phyloP scores from a whole-genome alignment of 2,797 vertebrate species.

The Australoheros facetus region DNA sequence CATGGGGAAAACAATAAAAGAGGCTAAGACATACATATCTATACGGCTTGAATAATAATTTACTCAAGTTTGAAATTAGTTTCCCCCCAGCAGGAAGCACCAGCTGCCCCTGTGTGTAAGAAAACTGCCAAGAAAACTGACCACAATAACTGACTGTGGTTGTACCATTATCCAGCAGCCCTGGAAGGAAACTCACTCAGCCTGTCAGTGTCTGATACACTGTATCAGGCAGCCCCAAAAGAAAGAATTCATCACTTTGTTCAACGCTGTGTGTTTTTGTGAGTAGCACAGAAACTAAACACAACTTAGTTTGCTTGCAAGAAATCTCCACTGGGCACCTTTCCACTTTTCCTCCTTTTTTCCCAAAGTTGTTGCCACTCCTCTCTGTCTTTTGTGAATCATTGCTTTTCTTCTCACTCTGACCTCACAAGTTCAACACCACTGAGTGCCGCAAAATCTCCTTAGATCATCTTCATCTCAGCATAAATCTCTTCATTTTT shows the following conservation, averaged over 20 bases:
- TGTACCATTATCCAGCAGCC: background rate
- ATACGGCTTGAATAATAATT: no score
- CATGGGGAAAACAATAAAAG: no score
- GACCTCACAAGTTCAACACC: background rate
- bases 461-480: slow-evolving; percentile 39
- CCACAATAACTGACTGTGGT: no score
- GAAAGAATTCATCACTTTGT: background rate
- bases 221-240: background rate
- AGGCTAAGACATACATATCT: no score
- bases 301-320: background rate
- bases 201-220: background rate
- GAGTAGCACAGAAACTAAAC: background rate
- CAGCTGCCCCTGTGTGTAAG: no score
- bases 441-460: background rate
- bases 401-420: background rate
- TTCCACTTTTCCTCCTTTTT: background rate
- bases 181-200: background rate
- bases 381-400: background rate
- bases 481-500: slow-evolving; percentile 15
- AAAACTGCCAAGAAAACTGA: no score
- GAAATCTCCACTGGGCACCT: background rate
- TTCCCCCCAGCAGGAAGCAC: no score
- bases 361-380: background rate
- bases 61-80: no score
- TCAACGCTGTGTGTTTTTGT: background rate